These are phyloP conservation scores for Manduca sexta DNA, from an alignment of 1,140 invertebrate species.

Conservation along the genomic window DNA sequence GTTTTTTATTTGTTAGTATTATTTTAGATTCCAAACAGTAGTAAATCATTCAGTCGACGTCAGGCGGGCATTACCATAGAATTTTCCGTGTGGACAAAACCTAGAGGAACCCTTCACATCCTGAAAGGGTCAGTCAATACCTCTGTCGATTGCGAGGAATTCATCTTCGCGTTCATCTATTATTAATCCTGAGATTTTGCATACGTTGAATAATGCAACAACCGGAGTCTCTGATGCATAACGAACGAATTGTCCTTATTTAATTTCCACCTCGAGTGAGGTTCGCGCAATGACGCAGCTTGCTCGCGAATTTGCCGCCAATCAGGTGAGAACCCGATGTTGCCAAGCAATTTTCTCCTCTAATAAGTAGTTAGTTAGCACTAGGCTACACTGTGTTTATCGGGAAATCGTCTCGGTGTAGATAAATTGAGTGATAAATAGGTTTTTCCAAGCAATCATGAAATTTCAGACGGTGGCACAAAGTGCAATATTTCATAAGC, in stretches of 20 bases:
- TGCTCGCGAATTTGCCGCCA: slow-evolving; percentile 6
- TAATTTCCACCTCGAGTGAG: slow-evolving; percentile 40
- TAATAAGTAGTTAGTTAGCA: too few species aligned
- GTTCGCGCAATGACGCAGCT: slow-evolving; percentile 19
- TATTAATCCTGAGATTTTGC: slow-evolving; percentile 52
- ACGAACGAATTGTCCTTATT: slow-evolving; percentile 46
- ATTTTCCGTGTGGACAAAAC: slow-evolving; percentile 29
- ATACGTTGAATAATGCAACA: slow-evolving; percentile 55
- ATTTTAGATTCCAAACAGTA: neutral
- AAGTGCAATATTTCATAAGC: too few species aligned
- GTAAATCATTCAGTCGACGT: neutral
- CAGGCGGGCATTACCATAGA: slow-evolving; percentile 25
- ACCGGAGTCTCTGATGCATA: slow-evolving; percentile 33
- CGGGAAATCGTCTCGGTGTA: neutral
- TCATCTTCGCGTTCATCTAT: slow-evolving; percentile 45
- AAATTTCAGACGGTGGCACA: neutral
- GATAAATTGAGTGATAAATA: neutral
- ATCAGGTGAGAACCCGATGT: slow-evolving; percentile 15
- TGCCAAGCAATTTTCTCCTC: neutral
- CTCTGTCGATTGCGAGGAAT: slow-evolving; percentile 34
- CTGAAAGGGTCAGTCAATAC: slow-evolving; percentile 34
- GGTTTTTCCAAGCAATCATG: neutral
- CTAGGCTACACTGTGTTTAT: too few species aligned
- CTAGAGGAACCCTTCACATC: slow-evolving; percentile 18
- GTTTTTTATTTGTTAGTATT: neutral